Evolutionary conservation across 2,113 vertebrate genomes (phyloP).

Genomic region (Trichechus manatus): DNA sequence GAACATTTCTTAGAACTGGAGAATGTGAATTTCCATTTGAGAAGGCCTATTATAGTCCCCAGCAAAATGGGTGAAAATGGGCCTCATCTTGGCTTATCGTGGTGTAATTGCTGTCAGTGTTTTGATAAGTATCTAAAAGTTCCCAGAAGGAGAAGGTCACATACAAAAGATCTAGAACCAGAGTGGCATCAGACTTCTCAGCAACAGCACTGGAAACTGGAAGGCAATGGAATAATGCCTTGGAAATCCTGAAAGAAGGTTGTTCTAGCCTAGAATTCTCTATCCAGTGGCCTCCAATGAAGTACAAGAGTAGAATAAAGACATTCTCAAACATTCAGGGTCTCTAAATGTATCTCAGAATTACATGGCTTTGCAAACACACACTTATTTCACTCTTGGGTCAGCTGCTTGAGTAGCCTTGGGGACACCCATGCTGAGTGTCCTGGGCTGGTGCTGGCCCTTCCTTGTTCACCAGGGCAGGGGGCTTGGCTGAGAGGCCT

Average conservation of each 20-base stretch:
- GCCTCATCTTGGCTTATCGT: background rate
- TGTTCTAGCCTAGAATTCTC: background rate
- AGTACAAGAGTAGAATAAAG: too few species aligned
- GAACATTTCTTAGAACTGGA: background rate
- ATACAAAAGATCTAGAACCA: background rate
- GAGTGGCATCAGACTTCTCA: background rate
- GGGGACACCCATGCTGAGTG: too few species aligned
- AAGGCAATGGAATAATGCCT: background rate
- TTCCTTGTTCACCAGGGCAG: background rate
- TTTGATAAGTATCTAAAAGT: background rate
- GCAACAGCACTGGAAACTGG: accelerated
- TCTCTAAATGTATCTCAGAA: accelerated
- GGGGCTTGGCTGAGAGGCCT: background rate
- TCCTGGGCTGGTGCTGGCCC: background rate
- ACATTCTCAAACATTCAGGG: background rate
- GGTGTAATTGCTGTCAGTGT: background rate
- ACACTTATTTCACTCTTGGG: background rate
- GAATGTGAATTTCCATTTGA: background rate
- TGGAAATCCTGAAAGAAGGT: background rate
- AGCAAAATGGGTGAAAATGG: background rate
- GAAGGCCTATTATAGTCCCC: background rate
- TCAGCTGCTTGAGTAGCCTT: background rate
- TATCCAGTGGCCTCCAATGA: accelerated
- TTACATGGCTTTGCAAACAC: background rate
- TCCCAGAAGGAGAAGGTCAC: background rate